A percentile compares a stretch with the other conserved stretches of the same genome.
phyloP scores from a whole-genome alignment of 2,888 invertebrate genomes.

The Diplolepis rosae region DNA sequence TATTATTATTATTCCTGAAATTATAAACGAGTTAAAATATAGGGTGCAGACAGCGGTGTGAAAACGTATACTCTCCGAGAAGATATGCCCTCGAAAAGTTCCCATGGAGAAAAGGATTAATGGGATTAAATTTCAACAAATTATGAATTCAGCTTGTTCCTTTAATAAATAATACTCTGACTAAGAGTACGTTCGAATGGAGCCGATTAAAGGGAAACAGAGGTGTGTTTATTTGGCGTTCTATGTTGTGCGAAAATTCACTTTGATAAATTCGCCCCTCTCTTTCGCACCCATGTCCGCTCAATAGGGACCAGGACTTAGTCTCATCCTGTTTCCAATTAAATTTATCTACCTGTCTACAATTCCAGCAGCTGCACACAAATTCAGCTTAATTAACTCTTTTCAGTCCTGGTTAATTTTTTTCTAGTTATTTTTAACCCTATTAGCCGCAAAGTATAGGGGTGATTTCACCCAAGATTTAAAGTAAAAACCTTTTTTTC shows the following conservation, averaged over 20 bases:
- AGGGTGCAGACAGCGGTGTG: background rate
- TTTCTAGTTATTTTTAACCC: too few relatives aligned
- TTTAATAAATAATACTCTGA: conserved; percentile 32
- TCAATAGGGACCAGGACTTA: background rate
- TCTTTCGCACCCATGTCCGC: background rate
- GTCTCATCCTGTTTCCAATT: background rate
- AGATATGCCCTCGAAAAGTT: background rate
- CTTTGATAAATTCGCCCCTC: conserved; percentile 39
- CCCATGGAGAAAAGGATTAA: conserved; percentile 5
- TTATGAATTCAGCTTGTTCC: conserved; percentile 35
- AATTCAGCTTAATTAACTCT: background rate
- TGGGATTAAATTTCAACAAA: conserved; percentile 24
- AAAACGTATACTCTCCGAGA: background rate
- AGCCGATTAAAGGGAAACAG: conserved; percentile 48
- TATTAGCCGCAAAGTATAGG: too few relatives aligned
- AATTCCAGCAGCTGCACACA: background rate
- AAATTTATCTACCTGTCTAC: background rate
- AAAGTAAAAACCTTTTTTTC: too few relatives aligned
- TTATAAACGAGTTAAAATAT: too few relatives aligned
- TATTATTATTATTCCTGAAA: too few relatives aligned
- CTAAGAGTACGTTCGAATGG: conserved; percentile 25
- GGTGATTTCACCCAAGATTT: too few relatives aligned
- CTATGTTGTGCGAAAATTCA: conserved; percentile 45
- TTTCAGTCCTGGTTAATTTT: background rate
- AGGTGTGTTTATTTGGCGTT: conserved; percentile 45